phyloP scores from a whole-genome alignment of 2,888 invertebrate genomes.

The Lithodes maja region DNA sequence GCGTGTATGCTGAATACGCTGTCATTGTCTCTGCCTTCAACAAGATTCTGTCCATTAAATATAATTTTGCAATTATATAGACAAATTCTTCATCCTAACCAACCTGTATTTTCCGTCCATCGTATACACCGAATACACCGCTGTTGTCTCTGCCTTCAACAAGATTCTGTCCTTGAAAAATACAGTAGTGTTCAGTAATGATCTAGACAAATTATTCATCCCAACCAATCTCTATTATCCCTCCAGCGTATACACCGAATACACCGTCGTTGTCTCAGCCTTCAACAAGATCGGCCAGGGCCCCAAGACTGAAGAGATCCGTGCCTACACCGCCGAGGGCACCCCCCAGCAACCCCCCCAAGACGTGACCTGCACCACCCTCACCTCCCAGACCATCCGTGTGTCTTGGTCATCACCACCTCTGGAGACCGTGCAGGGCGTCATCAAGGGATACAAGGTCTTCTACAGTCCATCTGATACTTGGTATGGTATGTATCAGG shows the following conservation, averaged over 20 bases:
- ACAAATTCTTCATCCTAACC: too few species aligned
- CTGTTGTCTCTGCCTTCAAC: slow-evolving; percentile 96
- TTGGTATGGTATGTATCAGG: slow-evolving; percentile 87
- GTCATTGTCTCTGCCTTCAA: too few species aligned
- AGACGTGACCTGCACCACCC: slow-evolving; percentile 92
- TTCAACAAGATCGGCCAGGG: slow-evolving; percentile 96
- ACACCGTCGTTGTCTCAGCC: slow-evolving; percentile 95
- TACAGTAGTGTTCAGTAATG: too few species aligned
- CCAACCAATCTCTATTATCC: background rate
- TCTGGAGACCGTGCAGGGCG: slow-evolving; percentile 91
- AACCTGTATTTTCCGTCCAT: slow-evolving; percentile 74
- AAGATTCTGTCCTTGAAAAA: slow-evolving; percentile 78
- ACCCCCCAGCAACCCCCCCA: slow-evolving; percentile 91
- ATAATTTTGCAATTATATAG: too few species aligned
- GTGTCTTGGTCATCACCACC: slow-evolving; percentile 97
- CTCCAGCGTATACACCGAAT: slow-evolving; percentile 91
- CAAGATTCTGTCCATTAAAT: too few species aligned
- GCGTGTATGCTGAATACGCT: too few species aligned
- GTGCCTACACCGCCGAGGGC: slow-evolving; percentile 95
- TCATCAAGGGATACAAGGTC: slow-evolving; percentile 96
- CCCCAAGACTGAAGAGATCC: slow-evolving; percentile 90
- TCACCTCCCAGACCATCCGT: slow-evolving; percentile 94
- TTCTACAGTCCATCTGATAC: slow-evolving; percentile 92
- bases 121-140: slow-evolving; percentile 96
- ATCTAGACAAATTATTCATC: too few species aligned